Evolutionary conservation across 2,797 vertebrate species (phyloP), one percentile per base, ranked within the genome.

Genomic region (Odontamblyopus lacepedii): DNA sequence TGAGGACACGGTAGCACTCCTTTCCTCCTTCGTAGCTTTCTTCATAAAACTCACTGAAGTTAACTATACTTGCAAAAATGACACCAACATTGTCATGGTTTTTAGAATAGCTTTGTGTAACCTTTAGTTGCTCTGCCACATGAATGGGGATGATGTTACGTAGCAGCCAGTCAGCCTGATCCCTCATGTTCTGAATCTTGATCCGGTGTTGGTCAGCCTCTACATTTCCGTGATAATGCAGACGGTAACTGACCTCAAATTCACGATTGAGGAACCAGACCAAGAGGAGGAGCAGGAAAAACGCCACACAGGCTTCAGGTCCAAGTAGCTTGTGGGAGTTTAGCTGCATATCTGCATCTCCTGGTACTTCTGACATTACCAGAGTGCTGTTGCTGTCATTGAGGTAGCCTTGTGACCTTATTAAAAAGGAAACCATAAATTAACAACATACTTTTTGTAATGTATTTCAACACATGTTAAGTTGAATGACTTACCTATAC

Each of bases 31-130:
- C 97, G 0, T 98, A 99, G 85, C 98, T 99, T 85, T 99, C 98
- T 79, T 99, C 98, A 0, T 99, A 99, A 91, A 99, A 99, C 90
- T 99, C 98, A 0, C 98, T 96, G 90, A 99, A 99, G 94, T 99
- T 99, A n/a, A 99, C 98, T 0, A 99, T 98, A 71, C 98, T 99
- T 65, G 97, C 98, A 0, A 99, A 99, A 90, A 99, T 99, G 3
- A 99, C 98, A 0, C 97, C 98, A 0, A 96, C 96, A 0, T 95
- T 96, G 85, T 99, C 96, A 0, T 99, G 98, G 92, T 99, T 98
- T 84, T 99, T 99, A 81, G 98, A 99, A 84, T 99, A 99, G 90
- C 97, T 99, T 93, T 98, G 98, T 2, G 96, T 98, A 18, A 99
- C 98, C 85, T 99, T 99, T 73, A 99, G 88, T 88, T 99, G 98